A percentile compares a stretch with the other conserved stretches of the same genome.
phyloP scores from a whole-genome alignment of 2,888 invertebrate species.

The Coenonympha arcania region DNA sequence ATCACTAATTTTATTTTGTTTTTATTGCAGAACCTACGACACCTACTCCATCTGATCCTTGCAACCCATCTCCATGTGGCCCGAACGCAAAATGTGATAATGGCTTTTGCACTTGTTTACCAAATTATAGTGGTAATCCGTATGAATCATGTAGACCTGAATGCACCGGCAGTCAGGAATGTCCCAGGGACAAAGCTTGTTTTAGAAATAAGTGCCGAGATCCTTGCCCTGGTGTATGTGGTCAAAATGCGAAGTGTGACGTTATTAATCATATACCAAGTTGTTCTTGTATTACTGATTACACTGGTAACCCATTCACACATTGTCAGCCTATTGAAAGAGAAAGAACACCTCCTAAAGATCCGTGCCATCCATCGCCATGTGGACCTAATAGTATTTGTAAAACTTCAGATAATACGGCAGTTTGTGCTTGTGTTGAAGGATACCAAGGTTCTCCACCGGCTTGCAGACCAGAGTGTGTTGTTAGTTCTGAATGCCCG shows the following conservation, averaged over 20 bases:
- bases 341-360: constrained; percentile 49
- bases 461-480: constrained; percentile 86
- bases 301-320: constrained; percentile 82
- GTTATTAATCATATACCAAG: constrained; percentile 84
- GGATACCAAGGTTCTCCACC: constrained; percentile 87
- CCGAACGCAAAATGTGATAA: constrained; percentile 80
- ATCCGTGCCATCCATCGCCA: constrained; percentile 84
- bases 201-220: constrained; percentile 81
- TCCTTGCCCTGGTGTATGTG: constrained; percentile 84
- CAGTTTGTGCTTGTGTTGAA: constrained; percentile 83
- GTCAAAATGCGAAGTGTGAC: constrained; percentile 80
- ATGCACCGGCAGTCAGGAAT: constrained; percentile 81
- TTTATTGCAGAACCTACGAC: constrained; percentile 48
- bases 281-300: constrained; percentile 78
- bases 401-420: constrained; percentile 82
- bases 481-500: constrained; percentile 87
- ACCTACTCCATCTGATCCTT: constrained; percentile 69
- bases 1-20: not conserved
- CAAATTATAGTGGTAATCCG: constrained; percentile 82
- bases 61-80: constrained; percentile 82
- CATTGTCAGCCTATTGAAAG: constrained; percentile 59
- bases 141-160: constrained; percentile 81
- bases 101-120: constrained; percentile 79
- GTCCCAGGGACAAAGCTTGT: constrained; percentile 80
- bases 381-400: constrained; percentile 88